Conservation (phyloP, 2,888 invertebrate genomes). For the Hyles lineata region DNA sequence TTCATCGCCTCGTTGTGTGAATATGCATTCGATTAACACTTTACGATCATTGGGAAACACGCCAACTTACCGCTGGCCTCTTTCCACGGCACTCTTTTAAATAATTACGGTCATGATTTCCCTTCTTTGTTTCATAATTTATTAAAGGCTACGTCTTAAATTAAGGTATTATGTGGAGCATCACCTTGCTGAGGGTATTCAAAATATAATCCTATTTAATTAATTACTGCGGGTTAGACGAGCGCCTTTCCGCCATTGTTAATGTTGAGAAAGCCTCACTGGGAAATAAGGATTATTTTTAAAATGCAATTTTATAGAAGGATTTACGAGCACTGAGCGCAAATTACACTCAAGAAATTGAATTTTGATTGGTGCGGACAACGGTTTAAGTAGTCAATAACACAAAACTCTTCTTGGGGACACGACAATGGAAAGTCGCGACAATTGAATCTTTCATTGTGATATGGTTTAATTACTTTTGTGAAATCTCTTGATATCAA, state of each 20-base stretch:
- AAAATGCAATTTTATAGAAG: slow-evolving; percentile 21
- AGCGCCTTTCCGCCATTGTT: slow-evolving; percentile 38
- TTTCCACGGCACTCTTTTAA: slow-evolving; percentile 14
- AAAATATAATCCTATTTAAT: slow-evolving; percentile 50
- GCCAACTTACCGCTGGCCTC: slow-evolving; percentile 44
- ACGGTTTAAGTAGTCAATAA: not conserved
- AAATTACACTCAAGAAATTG: not conserved
- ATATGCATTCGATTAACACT: slow-evolving; percentile 43
- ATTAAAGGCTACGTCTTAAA: slow-evolving; percentile 43
- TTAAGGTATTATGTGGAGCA: slow-evolving; percentile 48
- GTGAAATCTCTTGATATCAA: slow-evolving; percentile 2
- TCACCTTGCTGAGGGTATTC: slow-evolving; percentile 45
- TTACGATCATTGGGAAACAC: slow-evolving; percentile 40
- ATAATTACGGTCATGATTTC: not conserved
- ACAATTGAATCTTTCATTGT: slow-evolving; percentile 18
- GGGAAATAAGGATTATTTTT: slow-evolving; percentile 1
- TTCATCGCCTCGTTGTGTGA: slow-evolving; percentile 36
- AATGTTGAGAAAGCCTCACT: slow-evolving; percentile 32
- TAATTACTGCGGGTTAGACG: slow-evolving; percentile 46
- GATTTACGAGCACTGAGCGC: not conserved
- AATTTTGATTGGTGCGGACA: not conserved
- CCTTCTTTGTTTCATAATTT: slow-evolving; percentile 23
- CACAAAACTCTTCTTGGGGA: not conserved
- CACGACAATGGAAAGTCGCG: not conserved
- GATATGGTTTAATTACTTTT: slow-evolving; percentile 20